Evolutionary conservation across 2,113 vertebrate species (phyloP).

Genomic region (Corythaixoides concolor): DNA sequence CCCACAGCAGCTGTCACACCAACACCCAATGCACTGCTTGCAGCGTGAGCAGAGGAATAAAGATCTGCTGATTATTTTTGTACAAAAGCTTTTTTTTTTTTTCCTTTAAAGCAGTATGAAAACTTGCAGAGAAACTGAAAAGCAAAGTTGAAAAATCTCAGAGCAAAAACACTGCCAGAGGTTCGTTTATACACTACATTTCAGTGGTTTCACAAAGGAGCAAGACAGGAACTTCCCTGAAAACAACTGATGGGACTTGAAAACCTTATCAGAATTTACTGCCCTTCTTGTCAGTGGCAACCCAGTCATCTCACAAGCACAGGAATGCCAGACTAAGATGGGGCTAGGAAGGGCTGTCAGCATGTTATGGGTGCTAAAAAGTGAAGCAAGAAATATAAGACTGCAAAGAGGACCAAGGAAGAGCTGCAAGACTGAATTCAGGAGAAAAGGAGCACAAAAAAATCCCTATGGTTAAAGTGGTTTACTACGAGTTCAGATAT

Average conservation of each 20-base stretch:
- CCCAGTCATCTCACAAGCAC: background rate
- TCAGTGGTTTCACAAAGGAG: background rate
- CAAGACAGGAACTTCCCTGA: background rate
- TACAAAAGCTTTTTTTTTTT: slow-evolving; percentile 17
- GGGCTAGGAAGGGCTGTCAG: background rate
- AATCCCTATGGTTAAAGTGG: fast-evolving
- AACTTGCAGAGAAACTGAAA: background rate
- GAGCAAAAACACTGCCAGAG: background rate
- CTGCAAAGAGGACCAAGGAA: background rate
- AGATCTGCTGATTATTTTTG: slow-evolving; percentile 21
- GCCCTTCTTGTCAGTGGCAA: background rate
- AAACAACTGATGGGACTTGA: background rate
- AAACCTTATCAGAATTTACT: background rate
- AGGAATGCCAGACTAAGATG: background rate
- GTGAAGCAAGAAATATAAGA: background rate
- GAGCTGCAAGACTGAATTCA: background rate
- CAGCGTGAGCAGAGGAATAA: background rate
- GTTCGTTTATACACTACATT: background rate
- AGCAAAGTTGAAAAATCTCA: background rate
- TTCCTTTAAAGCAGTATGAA: background rate
- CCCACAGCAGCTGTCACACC: slow-evolving; percentile 56
- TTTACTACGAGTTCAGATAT: background rate
- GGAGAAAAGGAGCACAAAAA: background rate
- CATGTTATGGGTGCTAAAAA: background rate
- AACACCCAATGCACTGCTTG: slow-evolving; percentile 26